Evolutionary conservation across 2,113 vertebrate genomes (phyloP).

Genomic region (Eleginops maclovinus): DNA sequence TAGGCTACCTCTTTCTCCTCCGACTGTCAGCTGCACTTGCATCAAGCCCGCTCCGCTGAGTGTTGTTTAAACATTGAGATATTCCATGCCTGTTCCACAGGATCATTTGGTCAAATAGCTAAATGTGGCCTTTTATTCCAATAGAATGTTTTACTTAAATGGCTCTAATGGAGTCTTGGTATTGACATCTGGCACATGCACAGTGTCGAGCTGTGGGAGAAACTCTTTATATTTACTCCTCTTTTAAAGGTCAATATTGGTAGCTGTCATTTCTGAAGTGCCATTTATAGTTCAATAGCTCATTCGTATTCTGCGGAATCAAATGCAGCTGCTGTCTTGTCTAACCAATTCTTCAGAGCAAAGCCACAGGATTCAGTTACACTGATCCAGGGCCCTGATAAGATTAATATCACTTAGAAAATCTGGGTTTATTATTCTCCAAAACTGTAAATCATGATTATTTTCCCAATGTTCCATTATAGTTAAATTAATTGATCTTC

Average conservation of each 20-base stretch:
- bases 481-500: background rate
- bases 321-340: constrained; percentile 49
- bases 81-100: constrained; percentile 32
- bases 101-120: constrained; percentile 36
- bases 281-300: constrained; percentile 77
- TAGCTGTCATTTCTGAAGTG: constrained; percentile 72
- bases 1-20: constrained; percentile 29
- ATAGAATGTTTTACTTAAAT: constrained; percentile 55
- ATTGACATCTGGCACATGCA: constrained; percentile 64
- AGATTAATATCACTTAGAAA: background rate
- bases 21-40: constrained; percentile 46
- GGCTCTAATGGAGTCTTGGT: constrained; percentile 55
- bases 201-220: constrained; percentile 42
- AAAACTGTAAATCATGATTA: background rate
- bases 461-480: background rate
- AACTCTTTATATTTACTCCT: constrained; percentile 67
- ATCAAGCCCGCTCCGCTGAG: constrained; percentile 20
- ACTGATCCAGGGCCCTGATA: background rate
- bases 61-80: constrained; percentile 53
- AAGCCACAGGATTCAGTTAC: background rate
- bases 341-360: constrained; percentile 29
- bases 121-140: constrained; percentile 56
- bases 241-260: constrained; percentile 75
- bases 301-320: constrained; percentile 68
- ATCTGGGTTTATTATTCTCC: background rate